Evolutionary conservation across 2,888 invertebrate genomes (phyloP), one percentile per base, ranked within the genome.

Genomic region (Leuctra nigra): DNA sequence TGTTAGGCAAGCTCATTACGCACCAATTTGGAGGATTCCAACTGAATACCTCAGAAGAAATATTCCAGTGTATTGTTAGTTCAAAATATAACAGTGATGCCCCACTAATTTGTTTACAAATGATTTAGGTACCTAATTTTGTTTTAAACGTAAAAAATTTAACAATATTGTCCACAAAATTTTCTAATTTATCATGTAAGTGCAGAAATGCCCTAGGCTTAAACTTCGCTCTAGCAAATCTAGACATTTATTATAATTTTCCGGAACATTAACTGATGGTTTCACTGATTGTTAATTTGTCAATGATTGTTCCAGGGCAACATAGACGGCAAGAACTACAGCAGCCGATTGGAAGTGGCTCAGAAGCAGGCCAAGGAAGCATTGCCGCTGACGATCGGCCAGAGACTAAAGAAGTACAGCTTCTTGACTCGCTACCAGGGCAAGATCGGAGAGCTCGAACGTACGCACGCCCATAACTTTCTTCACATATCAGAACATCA

Each of bases 391-490:
- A 56, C 69, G 1, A 62, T 74, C 1, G 35, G 61, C 1, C 67
- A 70, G 13, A 71, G 78, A 33, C 67, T 78, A 23, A 64, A 66
- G 2, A 73, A 72, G 61, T 77, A 70, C 57, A 75, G 78, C 61
- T 79, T 79, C 61, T 61, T 78, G 38, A 63, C 72, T 2, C 70
- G 72, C 61, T 77, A 72, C 63, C 72, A 70, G 52, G 76, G 77
- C 1, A 62, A 62, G 1, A 71, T 78, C 46, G 50, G 57, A 6
- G 3, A 20, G 29, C n/a, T n/a, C n/a, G n/a, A n/a, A n/a, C n/a
- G n/a, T n/a, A n/a, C n/a, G n/a, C n/a, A n/a, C n/a, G n/a, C n/a
- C n/a, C n/a, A n/a, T n/a, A n/a, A n/a, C n/a, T n/a, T n/a, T n/a
- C n/a, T n/a, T n/a, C n/a, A n/a, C n/a, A n/a, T n/a, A n/a, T n/a